Percentiles rank a stretch among this genome's conserved stretches.
Evolutionary conservation across 2,797 vertebrate species (phyloP).

Genomic region (Microctenopoma stevenorrisi): DNA sequence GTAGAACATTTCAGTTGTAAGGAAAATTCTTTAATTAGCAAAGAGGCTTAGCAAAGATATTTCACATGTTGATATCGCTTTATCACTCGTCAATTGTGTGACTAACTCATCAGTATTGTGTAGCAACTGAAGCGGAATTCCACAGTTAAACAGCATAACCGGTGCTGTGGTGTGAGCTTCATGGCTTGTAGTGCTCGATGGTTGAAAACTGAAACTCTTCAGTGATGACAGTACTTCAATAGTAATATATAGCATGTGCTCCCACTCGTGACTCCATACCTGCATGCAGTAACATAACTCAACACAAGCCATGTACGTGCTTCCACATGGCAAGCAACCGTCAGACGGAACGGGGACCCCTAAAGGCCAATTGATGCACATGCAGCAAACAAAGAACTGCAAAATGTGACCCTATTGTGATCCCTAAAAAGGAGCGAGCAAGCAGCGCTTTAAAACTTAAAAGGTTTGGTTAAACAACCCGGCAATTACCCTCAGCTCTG

Average conservation of each 20-base stretch:
- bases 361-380: constrained; percentile 67
- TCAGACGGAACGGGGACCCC: constrained; percentile 80
- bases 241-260: background rate
- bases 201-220: background rate
- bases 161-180: too few species aligned
- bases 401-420: constrained; percentile 47
- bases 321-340: constrained; percentile 3
- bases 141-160: constrained; percentile 8
- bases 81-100: constrained; percentile 5
- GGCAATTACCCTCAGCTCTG: constrained; percentile 69
- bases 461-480: constrained; percentile 76
- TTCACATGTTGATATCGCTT: background rate
- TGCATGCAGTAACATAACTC: constrained; percentile 47
- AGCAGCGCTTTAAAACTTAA: constrained; percentile 47
- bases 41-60: constrained; percentile 29
- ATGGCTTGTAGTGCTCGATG: background rate
- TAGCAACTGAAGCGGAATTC: constrained; percentile 8
- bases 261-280: constrained; percentile 33
- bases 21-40: constrained; percentile 21
- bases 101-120: constrained; percentile 1
- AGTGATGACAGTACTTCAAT: background rate
- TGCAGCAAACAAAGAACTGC: constrained; percentile 18
- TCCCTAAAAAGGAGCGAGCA: constrained; percentile 36
- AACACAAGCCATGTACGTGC: constrained; percentile 9
- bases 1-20: constrained; percentile 30